Conservation (phyloP, 2,888 invertebrate genomes). For the Drosophila testacea region DNA sequence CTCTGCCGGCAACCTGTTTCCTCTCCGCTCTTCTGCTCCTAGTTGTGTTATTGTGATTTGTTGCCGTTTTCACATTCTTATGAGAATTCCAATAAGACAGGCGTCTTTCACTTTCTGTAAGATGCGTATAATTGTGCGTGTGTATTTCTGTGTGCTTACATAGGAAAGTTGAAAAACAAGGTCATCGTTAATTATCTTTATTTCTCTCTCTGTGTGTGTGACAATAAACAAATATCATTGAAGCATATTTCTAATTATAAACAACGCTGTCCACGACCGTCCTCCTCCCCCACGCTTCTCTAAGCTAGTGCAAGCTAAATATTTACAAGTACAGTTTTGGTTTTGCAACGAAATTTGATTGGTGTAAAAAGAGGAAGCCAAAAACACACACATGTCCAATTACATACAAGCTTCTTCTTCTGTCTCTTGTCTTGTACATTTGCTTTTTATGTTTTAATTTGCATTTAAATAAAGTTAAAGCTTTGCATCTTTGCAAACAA, state of each 20-base stretch:
- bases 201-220: slow-evolving; percentile 10
- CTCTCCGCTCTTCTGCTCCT: slow-evolving; percentile 13
- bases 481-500: slow-evolving; percentile 35
- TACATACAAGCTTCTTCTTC: slow-evolving; percentile 8
- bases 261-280: slow-evolving; percentile 13
- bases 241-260: slow-evolving; percentile 48
- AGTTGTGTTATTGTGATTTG: slow-evolving; percentile 25
- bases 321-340: slow-evolving; percentile 67
- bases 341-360: slow-evolving; percentile 49
- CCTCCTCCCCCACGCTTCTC: slow-evolving; percentile 6
- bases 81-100: slow-evolving; percentile 74
- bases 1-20: slow-evolving; percentile 56
- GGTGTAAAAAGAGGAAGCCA: slow-evolving; percentile 37
- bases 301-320: slow-evolving; percentile 1
- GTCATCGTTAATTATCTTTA: slow-evolving; percentile 41
- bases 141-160: slow-evolving; percentile 13
- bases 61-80: slow-evolving; percentile 70
- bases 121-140: slow-evolving; percentile 23
- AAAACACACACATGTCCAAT: slow-evolving; percentile 14
- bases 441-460: slow-evolving; percentile 22
- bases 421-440: slow-evolving; percentile 14
- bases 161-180: slow-evolving; percentile 67
- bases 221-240: slow-evolving; percentile 45
- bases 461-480: slow-evolving; percentile 12
- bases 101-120: slow-evolving; percentile 72